These are phyloP conservation scores for Istiophorus platypterus DNA, from an alignment of 2,113 vertebrate genomes.

Conservation along the genomic window DNA sequence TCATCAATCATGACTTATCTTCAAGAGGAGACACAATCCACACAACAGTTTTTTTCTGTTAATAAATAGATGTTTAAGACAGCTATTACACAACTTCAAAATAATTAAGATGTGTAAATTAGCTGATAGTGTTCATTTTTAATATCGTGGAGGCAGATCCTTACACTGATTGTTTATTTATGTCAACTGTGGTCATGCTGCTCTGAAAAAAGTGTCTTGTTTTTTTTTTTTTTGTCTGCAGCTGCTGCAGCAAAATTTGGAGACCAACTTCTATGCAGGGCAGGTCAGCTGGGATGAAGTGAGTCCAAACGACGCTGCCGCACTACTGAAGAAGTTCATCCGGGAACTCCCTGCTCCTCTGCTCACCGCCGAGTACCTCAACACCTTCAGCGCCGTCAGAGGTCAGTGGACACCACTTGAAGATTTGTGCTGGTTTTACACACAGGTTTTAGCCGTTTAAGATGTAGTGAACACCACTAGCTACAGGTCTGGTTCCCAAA, in stretches of 20 bases:
- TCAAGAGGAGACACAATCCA: too few relatives aligned
- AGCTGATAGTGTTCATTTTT: too few relatives aligned
- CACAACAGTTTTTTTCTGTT: too few relatives aligned
- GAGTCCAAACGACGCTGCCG: slow-evolving; percentile 89
- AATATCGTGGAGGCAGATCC: too few relatives aligned
- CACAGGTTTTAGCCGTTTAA: background rate
- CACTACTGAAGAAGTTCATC: slow-evolving; percentile 94
- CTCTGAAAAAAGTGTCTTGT: background rate
- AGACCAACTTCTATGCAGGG: slow-evolving; percentile 87
- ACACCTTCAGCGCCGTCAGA: slow-evolving; percentile 90
- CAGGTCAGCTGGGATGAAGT: slow-evolving; percentile 91
- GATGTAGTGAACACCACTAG: background rate
- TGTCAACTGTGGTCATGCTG: background rate
- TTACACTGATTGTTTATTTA: background rate
- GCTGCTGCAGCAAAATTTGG: slow-evolving; percentile 89
- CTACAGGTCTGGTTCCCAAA: background rate
- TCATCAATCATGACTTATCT: too few relatives aligned
- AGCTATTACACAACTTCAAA: too few relatives aligned
- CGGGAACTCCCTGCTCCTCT: slow-evolving; percentile 89
- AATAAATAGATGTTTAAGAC: too few relatives aligned
- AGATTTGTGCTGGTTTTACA: background rate
- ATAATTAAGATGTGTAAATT: too few relatives aligned
- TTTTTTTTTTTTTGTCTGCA: slow-evolving; percentile 49
- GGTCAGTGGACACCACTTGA: slow-evolving; percentile 81
- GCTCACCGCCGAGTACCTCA: slow-evolving; percentile 91